These are phyloP conservation scores for Sturmia bella DNA, from an alignment of 2,888 invertebrate species.

Conservation along the genomic window DNA sequence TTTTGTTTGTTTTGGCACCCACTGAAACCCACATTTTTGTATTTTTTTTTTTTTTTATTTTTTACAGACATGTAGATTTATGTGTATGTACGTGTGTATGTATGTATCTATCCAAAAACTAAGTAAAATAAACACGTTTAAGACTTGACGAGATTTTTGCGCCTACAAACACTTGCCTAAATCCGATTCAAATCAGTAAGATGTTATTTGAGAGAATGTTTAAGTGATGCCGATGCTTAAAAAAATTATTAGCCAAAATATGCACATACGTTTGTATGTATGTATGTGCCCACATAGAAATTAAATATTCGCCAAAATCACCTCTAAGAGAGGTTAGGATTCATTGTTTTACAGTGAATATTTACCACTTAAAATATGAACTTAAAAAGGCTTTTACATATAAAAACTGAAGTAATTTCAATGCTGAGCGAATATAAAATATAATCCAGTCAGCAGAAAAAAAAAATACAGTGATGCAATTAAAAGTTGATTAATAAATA, in stretches of 20 bases:
- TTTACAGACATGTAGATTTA: constrained; percentile 29
- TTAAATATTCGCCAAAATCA: constrained; percentile 29
- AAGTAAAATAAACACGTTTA: constrained; percentile 58
- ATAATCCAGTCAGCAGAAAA: too few relatives aligned
- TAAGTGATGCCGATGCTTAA: constrained; percentile 2
- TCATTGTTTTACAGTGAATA: constrained; percentile 10
- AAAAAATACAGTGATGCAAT: too few relatives aligned
- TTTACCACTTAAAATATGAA: not conserved
- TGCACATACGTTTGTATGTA: too few relatives aligned
- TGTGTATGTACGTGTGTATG: not conserved
- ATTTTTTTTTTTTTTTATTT: constrained; percentile 20
- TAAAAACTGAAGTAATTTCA: not conserved
- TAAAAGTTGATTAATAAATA: too few relatives aligned
- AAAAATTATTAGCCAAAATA: constrained; percentile 4
- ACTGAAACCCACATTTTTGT: constrained; percentile 47
- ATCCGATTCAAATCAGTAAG: constrained; percentile 44
- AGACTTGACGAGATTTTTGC: constrained; percentile 46
- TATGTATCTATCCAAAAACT: constrained; percentile 24
- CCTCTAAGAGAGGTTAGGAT: constrained; percentile 12
- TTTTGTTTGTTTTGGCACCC: constrained; percentile 62
- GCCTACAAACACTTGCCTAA: constrained; percentile 63
- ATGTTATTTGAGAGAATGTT: constrained; percentile 27
- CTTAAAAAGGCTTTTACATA: not conserved
- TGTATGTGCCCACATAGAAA: too few relatives aligned
- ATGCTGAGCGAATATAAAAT: too few relatives aligned